Base-by-base conservation (phyloP, 2,113 vertebrate species). In the Illadopsis cleaveri region DNA sequence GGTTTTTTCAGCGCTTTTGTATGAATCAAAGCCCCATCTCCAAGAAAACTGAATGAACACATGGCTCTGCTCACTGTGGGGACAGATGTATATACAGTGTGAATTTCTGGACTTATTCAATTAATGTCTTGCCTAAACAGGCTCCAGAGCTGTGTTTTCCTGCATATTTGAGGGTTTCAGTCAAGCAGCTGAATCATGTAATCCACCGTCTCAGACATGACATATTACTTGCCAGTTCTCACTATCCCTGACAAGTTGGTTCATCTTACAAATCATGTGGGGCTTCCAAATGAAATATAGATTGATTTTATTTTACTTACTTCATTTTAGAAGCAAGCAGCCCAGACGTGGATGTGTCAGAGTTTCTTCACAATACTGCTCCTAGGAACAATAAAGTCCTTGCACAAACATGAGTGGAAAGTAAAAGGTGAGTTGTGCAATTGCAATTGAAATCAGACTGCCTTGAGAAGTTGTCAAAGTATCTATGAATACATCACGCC, bases 361-460 rank as follows among this genome's bases (percentile, higher is more conserved):
- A 83, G 82, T 27, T 22, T 47, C 47, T 88, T 92, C 3, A 10
- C 51, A 58, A 20, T 58, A 40, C 60, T 25, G 30, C 21, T 81
- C 33, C 79, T 60, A 91, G 68, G 58, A 93, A 54, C 70, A 80
- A 88, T 66, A 73, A 11, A 2, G 3, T 62, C 47, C 64, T 94
- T 60, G 47, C 75, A 83, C 56, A 86, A 89, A 50, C 5, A 15
- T 47, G 42, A 35, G 89, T 89, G 76, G 47, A 88, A 90, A 95
- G 80, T 62, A 86, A 62, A 91, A 80, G 45, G 38, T 23, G 0
- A 78, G 21, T 31, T 90, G n/a, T 50, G 47, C 64, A 90, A 86
- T 62, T 94, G 58, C 64, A 82, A 78, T 54, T 91, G 58, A 95
- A 94, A 95, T 90, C 37, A 87, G 54, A 61, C 8, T 21, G 61